Evolutionary conservation across 2,113 vertebrate species (phyloP).

Genomic region (Anarrhichthys ocellatus): DNA sequence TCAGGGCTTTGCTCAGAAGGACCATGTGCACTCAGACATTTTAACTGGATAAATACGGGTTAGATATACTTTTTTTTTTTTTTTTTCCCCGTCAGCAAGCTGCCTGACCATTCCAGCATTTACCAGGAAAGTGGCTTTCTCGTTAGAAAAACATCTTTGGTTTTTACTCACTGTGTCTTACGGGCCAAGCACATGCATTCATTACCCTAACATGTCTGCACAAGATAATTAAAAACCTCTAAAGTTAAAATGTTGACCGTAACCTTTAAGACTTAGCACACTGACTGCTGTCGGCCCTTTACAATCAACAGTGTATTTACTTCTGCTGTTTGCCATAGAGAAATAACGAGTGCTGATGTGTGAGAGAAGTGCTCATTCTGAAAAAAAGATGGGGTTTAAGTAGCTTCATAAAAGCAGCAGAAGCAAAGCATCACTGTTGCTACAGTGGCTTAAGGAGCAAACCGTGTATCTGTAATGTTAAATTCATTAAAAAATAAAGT

Average conservation of each 20-base stretch:
- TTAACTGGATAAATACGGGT: conserved; percentile 42
- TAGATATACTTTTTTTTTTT: neutral
- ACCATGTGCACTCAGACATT: conserved; percentile 10
- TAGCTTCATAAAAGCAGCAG: conserved; percentile 29
- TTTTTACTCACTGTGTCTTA: neutral
- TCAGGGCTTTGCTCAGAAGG: neutral
- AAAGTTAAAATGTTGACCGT: neutral
- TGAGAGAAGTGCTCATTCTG: neutral
- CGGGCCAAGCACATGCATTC: neutral
- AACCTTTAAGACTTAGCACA: neutral
- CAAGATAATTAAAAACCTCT: neutral
- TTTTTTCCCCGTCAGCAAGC: conserved; percentile 4
- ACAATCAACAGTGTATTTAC: neutral
- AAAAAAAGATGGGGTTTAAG: neutral
- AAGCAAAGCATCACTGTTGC: conserved; percentile 20
- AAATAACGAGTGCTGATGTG: too few species aligned
- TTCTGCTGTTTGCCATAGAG: too few species aligned
- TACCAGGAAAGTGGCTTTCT: neutral
- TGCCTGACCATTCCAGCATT: conserved; percentile 18
- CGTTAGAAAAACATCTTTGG: neutral
- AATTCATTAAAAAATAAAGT: conserved; percentile 65
- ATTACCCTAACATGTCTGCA: neutral
- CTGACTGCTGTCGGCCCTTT: neutral
- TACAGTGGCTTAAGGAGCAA: conserved; percentile 55
- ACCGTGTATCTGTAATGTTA: conserved; percentile 54